These are phyloP conservation scores for Erebia palarica DNA, from an alignment of 2,888 invertebrate species.

Conservation along the genomic window DNA sequence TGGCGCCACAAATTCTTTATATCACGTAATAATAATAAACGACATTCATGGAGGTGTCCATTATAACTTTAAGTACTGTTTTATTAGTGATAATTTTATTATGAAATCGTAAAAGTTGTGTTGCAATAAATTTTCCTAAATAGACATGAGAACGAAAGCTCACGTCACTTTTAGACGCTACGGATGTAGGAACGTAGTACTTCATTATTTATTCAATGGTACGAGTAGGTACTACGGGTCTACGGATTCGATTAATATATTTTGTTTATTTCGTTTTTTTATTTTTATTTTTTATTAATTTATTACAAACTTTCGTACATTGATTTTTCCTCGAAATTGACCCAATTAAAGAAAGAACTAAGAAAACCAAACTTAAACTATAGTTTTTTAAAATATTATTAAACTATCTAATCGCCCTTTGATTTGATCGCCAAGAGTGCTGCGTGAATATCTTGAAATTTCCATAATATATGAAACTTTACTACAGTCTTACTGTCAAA, in stretches of 20 bases:
- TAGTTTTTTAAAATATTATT: not conserved
- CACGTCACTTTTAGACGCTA: not conserved
- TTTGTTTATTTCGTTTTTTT: too few relatives aligned
- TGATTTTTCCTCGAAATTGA: not conserved
- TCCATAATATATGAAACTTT: too few relatives aligned
- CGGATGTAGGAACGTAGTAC: not conserved
- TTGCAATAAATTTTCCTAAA: constrained; percentile 11
- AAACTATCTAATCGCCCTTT: too few relatives aligned
- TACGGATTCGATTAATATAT: not conserved
- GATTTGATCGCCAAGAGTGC: too few relatives aligned
- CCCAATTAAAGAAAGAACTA: too few relatives aligned
- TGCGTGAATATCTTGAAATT: too few relatives aligned
- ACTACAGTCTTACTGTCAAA: too few relatives aligned
- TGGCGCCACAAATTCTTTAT: constrained; percentile 5
- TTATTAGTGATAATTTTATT: constrained; percentile 11
- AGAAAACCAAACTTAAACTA: not conserved
- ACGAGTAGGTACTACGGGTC: not conserved
- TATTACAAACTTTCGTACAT: not conserved
- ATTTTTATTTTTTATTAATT: too few relatives aligned
- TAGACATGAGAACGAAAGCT: not conserved
- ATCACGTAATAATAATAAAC: constrained; percentile 14
- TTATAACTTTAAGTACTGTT: constrained; percentile 11
- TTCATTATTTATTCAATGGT: not conserved
- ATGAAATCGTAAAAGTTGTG: constrained; percentile 14
- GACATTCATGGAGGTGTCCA: constrained; percentile 11